Base-by-base conservation (phyloP, 2,797 vertebrate genomes). In the Falco cherrug region DNA sequence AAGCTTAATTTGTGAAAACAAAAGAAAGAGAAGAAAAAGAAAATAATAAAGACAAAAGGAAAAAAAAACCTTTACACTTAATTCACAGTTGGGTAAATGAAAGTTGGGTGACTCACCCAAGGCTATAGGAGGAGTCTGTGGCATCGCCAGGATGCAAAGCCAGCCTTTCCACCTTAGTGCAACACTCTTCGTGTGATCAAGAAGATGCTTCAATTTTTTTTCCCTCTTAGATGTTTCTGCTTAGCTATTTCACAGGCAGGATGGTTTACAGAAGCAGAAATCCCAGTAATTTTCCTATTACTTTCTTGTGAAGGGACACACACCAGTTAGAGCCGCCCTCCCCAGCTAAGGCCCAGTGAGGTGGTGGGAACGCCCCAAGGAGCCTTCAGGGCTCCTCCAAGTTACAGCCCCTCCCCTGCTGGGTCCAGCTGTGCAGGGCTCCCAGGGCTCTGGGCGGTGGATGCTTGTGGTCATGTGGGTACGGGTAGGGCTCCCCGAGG, bases 391-490 rank as follows among this genome's bases (percentile, higher is more conserved):
- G 33, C 20, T 25, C 19, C 71, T 37, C 47, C 78, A 33, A 9
- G 24, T 24, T 48, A 51, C 20, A 8, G 33, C 20, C 20, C 9
- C 15, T 19, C 22, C 24, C 53, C 39, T 5, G 10, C 63, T 78
- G 43, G 31, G 33, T 8, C 60, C 21, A 19, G 54, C 60, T 3
- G 0, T 35, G 41, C 0, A 3, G 31, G 28, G 21, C 7, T 29
- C 16, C 35, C 5, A 13, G 41, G 41, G 24, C 17, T 54, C 33
- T 14, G 25, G 43, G 29, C 5, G 2, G 48, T 53, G 35, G 54
- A 33, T 50, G 20, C 41, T 56, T 35, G 4, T 0, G 3, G 16
- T 53, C 67, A 45, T 0, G 0, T n/a, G 4, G 16, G 20, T 53
- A 5, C 75, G 71, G 53, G 15, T 31, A 25, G 47, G 35, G 53